phyloP scores from a whole-genome alignment of 2,888 invertebrate genomes.

The Alcis repandata region DNA sequence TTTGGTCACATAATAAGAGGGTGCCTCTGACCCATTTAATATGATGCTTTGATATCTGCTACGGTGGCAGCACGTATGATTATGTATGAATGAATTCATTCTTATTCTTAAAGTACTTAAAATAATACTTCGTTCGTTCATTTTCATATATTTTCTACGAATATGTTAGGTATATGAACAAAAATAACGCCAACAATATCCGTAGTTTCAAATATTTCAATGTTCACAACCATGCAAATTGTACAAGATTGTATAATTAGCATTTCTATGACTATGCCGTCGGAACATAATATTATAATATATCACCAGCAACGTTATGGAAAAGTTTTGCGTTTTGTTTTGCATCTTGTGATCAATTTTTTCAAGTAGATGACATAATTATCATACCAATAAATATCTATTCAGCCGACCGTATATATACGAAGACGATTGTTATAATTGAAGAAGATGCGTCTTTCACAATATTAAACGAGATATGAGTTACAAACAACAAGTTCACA shows the following conservation, averaged over 20 bases:
- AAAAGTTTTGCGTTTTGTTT: not conserved
- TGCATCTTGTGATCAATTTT: not conserved
- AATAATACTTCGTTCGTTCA: too few species aligned
- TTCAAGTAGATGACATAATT: not conserved
- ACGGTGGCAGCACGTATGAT: not conserved
- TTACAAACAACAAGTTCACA: not conserved
- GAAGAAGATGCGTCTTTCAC: not conserved
- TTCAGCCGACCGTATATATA: not conserved
- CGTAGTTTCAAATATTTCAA: not conserved
- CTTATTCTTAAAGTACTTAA: too few species aligned
- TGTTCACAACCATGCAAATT: slow-evolving; percentile 17
- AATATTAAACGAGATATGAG: not conserved
- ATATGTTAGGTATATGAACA: not conserved
- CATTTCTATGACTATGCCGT: not conserved
- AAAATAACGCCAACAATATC: not conserved
- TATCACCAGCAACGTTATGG: not conserved
- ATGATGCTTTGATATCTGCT: slow-evolving; percentile 1
- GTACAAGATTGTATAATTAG: slow-evolving; percentile 14
- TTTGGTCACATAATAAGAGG: slow-evolving; percentile 3
- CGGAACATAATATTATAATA: slow-evolving; percentile 7
- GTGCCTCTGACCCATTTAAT: slow-evolving; percentile 9
- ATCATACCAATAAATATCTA: not conserved
- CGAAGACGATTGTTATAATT: not conserved
- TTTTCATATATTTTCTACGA: not conserved
- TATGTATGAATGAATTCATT: not conserved